These are phyloP conservation scores for Allacma fusca DNA, from an alignment of 2,888 invertebrate genomes.

Conservation along the genomic window DNA sequence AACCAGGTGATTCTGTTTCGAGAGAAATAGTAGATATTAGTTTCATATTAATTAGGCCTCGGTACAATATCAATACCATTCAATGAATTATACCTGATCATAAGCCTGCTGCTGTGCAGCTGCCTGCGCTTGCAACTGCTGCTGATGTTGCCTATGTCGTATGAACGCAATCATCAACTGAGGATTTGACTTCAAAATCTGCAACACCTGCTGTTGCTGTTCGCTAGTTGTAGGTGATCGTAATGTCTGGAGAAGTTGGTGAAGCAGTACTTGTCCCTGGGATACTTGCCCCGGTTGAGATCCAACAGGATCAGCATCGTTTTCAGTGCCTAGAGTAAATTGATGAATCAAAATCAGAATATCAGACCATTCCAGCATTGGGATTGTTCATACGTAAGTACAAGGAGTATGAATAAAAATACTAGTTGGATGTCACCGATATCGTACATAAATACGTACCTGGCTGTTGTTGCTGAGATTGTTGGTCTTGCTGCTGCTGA, in stretches of 20 bases:
- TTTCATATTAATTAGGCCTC: too few relatives aligned
- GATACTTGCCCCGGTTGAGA: slow-evolving; percentile 54
- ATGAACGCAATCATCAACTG: slow-evolving; percentile 95
- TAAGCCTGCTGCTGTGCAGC: slow-evolving; percentile 66
- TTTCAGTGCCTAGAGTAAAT: slow-evolving; percentile 45
- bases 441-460: too few relatives aligned
- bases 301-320: slow-evolving; percentile 62
- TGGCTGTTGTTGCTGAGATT: too few relatives aligned
- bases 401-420: too few relatives aligned
- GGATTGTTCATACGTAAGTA: too few relatives aligned
- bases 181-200: slow-evolving; percentile 91
- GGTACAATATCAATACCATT: too few relatives aligned
- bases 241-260: slow-evolving; percentile 87
- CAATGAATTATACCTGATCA: slow-evolving; percentile 68
- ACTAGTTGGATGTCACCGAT: too few relatives aligned
- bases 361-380: too few relatives aligned
- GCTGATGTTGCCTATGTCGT: slow-evolving; percentile 75
- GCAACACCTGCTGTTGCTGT: slow-evolving; percentile 88
- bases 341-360: too few relatives aligned
- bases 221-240: slow-evolving; percentile 89
- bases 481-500: too few relatives aligned
- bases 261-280: slow-evolving; percentile 66
- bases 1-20: too few relatives aligned
- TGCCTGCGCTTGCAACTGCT: slow-evolving; percentile 56
- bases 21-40: too few relatives aligned